Base-by-base conservation (phyloP, 2,888 invertebrate species). In the Sisyra terminalis region DNA sequence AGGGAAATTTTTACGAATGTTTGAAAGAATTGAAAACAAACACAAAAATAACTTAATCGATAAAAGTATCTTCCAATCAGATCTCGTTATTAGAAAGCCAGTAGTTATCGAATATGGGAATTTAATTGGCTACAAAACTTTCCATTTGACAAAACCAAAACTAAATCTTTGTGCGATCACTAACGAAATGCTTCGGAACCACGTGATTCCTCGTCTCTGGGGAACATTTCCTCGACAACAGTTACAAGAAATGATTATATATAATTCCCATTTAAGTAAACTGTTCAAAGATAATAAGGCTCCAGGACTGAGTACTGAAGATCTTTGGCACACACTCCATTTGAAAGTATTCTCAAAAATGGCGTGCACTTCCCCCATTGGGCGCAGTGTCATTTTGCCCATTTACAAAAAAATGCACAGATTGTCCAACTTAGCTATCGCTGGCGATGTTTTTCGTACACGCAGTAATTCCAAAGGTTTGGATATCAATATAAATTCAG, bases 1-100 rank as follows among this genome's bases (percentile, higher is more conserved):
- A 15, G 15, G 13, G 40, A 40, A 40, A 40, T 40, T 14, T 15
- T 40, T 30, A 10, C 14, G 17, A 29, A 30, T 40, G 2, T 40
- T 30, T 8, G 30, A 40, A 14, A 13, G 30, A 30, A 15, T 29
- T 14, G 16, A 11, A 11, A 16, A 18, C 3, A 18, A 37, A 6
- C 14, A 13, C 16, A 9, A 3, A 35, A 35, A 2, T 14, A 3
- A 15, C 3, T 13, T 35, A 13, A 13, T 24, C 7, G 24, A 24
- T 24, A 24, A 24, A 24, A 7, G 3, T 2, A 2, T 9, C 1
- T 5, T 11, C 9, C 14, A 13, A 1, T 3, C 9, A 35, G 4
- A 8, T 4, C 14, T 8, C 3, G 6, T 13, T 13, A 13, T 15
- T 15, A n/a, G 9, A 4, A 35, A 35, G n/a, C 38, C 38, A 3